phyloP scores from a whole-genome alignment of 2,113 vertebrate species.

The Hippolais icterina region DNA sequence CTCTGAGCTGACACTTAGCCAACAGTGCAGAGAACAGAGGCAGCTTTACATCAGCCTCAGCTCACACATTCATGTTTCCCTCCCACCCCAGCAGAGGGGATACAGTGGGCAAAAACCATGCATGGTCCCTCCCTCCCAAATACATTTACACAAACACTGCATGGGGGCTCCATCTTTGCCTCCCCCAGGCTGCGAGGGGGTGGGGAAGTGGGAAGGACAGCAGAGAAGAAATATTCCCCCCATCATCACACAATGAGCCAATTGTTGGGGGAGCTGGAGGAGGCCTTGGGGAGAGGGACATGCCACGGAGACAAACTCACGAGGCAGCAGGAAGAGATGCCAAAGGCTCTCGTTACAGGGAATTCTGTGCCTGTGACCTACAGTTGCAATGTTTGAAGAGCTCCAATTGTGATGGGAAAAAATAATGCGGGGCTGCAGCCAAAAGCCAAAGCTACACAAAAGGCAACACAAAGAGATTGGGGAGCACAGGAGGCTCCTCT shows the following conservation, averaged over 20 bases:
- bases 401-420: constrained; percentile 17
- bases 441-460: constrained; percentile 25
- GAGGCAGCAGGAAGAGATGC: constrained; percentile 5
- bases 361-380: constrained; percentile 25
- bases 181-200: not conserved
- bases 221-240: not conserved
- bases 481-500: constrained; percentile 6
- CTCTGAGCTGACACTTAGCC: constrained; percentile 20
- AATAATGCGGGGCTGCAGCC: constrained; percentile 34
- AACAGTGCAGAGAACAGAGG: constrained; percentile 28
- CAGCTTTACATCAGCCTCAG: constrained; percentile 44
- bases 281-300: constrained; percentile 27
- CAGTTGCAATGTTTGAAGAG: constrained; percentile 58
- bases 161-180: constrained; percentile 9
- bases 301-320: constrained; percentile 25
- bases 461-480: not conserved
- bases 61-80: constrained; percentile 20
- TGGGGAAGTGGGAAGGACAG: not conserved
- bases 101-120: constrained; percentile 38
- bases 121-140: not conserved
- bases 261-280: constrained; percentile 64
- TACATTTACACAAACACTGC: constrained; percentile 20
- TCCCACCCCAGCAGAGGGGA: constrained; percentile 55
- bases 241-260: constrained; percentile 60
- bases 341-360: constrained; percentile 44